These are phyloP conservation scores for Pasiphila rectangulata DNA, from an alignment of 2,888 invertebrate species.

Conservation along the genomic window DNA sequence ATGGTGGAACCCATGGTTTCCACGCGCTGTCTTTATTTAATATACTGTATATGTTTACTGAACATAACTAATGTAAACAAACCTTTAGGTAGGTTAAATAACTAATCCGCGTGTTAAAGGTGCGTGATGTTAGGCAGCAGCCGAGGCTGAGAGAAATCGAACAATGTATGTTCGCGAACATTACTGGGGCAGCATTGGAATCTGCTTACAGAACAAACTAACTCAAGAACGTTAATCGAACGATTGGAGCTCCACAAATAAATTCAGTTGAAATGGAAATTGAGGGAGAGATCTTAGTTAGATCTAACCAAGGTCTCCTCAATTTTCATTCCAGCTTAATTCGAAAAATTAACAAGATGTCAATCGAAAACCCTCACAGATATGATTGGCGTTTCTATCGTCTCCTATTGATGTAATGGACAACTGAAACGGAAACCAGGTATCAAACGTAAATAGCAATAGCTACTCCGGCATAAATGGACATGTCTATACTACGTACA, in stretches of 20 bases:
- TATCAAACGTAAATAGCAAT: conserved; percentile 9
- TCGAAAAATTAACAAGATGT: not conserved
- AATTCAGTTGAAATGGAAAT: too few relatives aligned
- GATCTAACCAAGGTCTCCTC: too few relatives aligned
- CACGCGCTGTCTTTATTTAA: too few relatives aligned
- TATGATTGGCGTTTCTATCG: conserved; percentile 14
- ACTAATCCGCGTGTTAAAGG: conserved; percentile 49
- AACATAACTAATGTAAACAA: too few relatives aligned
- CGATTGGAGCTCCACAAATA: too few relatives aligned
- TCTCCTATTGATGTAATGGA: conserved; percentile 7
- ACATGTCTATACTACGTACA: not conserved
- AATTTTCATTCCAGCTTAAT: not conserved
- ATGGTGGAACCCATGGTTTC: too few relatives aligned
- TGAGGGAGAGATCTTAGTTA: too few relatives aligned
- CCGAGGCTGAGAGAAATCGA: conserved; percentile 74
- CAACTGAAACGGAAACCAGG: conserved; percentile 8
- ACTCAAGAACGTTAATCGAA: too few relatives aligned
- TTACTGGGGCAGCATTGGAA: conserved; percentile 27
- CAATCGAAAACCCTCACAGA: conserved; percentile 1
- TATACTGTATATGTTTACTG: too few relatives aligned
- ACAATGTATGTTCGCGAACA: conserved; percentile 32
- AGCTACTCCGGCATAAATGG: conserved; percentile 1
- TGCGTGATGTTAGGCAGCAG: conserved; percentile 56
- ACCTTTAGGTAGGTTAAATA: conserved; percentile 17
- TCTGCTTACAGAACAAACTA: too few relatives aligned